Percentiles rank a stretch among this genome's conserved stretches.
Evolutionary conservation across 1,140 invertebrate species (phyloP).

Genomic region (Drosophila parvula): DNA sequence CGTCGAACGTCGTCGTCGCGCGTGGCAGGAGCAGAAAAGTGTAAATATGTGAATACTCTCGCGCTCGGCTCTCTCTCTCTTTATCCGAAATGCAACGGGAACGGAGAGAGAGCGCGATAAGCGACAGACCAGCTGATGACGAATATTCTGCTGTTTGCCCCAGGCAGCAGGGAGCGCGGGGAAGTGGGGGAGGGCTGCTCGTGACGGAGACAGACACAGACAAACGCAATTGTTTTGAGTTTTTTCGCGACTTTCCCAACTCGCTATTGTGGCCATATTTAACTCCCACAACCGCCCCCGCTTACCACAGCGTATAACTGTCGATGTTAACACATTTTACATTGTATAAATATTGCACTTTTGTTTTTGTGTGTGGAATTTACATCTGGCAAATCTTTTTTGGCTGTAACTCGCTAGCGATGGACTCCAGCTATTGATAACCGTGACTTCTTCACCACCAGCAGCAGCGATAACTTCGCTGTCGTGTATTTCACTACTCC

Average conservation of each 20-base stretch:
- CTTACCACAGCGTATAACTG: slow-evolving; percentile 27
- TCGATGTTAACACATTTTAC: slow-evolving; percentile 34
- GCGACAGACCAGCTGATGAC: slow-evolving; percentile 70
- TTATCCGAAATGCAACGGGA: slow-evolving; percentile 47
- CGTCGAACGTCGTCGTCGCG: slow-evolving; percentile 1
- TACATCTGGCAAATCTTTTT: slow-evolving; percentile 57
- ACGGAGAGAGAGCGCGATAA: slow-evolving; percentile 36
- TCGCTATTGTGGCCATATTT: neutral
- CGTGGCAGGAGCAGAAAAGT: slow-evolving; percentile 39
- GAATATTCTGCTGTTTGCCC: slow-evolving; percentile 68
- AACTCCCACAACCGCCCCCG: neutral
- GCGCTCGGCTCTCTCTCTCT: slow-evolving; percentile 19
- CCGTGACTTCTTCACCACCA: slow-evolving; percentile 25
- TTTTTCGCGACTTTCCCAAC: slow-evolving; percentile 12
- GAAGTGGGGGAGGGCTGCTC: slow-evolving; percentile 5
- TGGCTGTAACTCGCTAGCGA: slow-evolving; percentile 42
- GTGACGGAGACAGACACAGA: slow-evolving; percentile 41
- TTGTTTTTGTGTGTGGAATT: slow-evolving; percentile 40
- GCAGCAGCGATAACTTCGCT: slow-evolving; percentile 2
- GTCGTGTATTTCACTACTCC: neutral
- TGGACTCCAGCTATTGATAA: slow-evolving; percentile 10
- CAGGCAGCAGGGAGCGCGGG: neutral
- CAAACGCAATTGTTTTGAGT: slow-evolving; percentile 13
- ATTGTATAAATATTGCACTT: slow-evolving; percentile 47
- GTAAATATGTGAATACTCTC: slow-evolving; percentile 29